Evolutionary conservation across 2,888 invertebrate genomes (phyloP).

Genomic region (Colostygia pectinataria): DNA sequence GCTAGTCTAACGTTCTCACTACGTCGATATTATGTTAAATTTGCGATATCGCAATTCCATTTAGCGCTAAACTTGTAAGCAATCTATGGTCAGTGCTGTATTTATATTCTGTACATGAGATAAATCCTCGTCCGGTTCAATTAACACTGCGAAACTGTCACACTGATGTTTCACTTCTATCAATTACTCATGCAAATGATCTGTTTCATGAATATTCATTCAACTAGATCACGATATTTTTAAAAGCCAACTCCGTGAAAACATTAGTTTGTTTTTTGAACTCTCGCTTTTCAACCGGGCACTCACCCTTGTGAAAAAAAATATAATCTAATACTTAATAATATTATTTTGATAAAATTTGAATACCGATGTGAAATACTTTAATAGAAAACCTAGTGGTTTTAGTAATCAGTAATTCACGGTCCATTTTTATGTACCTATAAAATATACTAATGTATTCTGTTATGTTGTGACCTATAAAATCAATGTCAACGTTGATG

Average conservation of each 20-base stretch:
- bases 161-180: slow-evolving; percentile 64
- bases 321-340: too few species aligned
- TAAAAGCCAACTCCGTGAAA: slow-evolving; percentile 27
- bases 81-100: too few species aligned
- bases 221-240: slow-evolving; percentile 45
- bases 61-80: slow-evolving; percentile 41
- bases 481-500: background rate
- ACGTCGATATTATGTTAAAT: slow-evolving; percentile 38
- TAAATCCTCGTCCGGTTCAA: slow-evolving; percentile 56
- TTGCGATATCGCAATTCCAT: slow-evolving; percentile 40
- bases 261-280: slow-evolving; percentile 20
- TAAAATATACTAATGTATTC: too few species aligned
- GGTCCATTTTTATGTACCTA: background rate
- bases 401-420: background rate
- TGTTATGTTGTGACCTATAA: background rate
- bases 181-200: slow-evolving; percentile 72
- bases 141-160: slow-evolving; percentile 64
- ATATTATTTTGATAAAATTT: too few species aligned
- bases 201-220: slow-evolving; percentile 67
- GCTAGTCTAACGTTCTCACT: background rate
- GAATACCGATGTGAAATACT: too few species aligned
- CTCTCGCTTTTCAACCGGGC: too few species aligned
- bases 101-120: slow-evolving; percentile 34
- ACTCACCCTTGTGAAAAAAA: too few species aligned
- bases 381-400: too few species aligned